A percentile compares a stretch with the other conserved stretches of the same genome.
Conservation (phyloP, 2,113 vertebrate species). For the Neotoma lepida region DNA sequence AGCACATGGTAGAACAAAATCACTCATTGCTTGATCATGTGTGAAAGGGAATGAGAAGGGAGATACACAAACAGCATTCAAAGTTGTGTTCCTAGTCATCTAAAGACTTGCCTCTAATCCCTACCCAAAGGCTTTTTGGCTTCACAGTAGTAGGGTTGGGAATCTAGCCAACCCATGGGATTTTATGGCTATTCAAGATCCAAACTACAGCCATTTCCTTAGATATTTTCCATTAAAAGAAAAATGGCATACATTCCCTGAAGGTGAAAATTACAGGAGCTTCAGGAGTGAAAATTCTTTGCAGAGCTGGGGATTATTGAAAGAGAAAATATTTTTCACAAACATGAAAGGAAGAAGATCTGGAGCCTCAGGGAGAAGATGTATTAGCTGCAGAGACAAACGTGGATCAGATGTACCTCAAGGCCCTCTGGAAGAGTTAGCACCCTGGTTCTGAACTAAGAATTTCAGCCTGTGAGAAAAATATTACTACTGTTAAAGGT, state of each 20-base stretch:
- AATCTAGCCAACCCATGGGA: background rate
- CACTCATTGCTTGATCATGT: too few species aligned
- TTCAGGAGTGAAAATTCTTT: background rate
- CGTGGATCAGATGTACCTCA: background rate
- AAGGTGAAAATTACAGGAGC: background rate
- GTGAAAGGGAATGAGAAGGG: background rate
- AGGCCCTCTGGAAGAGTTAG: background rate
- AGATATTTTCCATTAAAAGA: conserved; percentile 7
- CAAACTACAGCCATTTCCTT: background rate
- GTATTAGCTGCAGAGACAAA: background rate
- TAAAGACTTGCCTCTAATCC: background rate
- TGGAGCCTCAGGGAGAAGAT: background rate
- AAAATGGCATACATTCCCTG: background rate
- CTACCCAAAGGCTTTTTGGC: background rate
- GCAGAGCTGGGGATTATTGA: background rate
- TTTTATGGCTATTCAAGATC: background rate
- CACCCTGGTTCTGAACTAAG: background rate
- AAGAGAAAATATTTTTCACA: background rate
- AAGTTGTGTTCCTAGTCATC: background rate
- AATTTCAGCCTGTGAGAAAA: background rate
- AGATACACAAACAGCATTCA: fast-evolving
- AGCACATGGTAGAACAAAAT: fast-evolving
- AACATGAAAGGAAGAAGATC: background rate
- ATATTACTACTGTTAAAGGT: background rate
- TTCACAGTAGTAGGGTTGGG: background rate